phyloP scores from a whole-genome alignment of 2,888 invertebrate species.

The Hipparchia semele region DNA sequence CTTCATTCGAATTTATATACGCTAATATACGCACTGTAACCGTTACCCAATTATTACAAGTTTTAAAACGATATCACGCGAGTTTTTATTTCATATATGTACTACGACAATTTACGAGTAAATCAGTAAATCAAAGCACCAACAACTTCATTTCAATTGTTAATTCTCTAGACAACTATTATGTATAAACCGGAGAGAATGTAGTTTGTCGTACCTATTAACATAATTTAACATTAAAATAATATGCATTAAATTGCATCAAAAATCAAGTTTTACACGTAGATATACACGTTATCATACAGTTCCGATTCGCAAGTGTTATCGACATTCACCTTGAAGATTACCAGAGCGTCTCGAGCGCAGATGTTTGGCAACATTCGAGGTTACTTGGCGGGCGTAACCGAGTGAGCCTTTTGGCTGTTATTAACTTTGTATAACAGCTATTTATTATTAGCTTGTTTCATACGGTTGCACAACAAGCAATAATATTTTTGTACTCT shows the following conservation, averaged over 20 bases:
- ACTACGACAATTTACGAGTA: too few relatives aligned
- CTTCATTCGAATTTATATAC: too few relatives aligned
- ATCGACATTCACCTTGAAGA: constrained; percentile 63
- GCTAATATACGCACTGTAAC: too few relatives aligned
- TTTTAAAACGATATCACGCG: too few relatives aligned
- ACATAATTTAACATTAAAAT: not conserved
- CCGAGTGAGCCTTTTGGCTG: constrained; percentile 19
- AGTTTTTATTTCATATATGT: too few relatives aligned
- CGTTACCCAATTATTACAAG: too few relatives aligned
- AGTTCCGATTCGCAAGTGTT: constrained; percentile 30
- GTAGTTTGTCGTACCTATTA: not conserved
- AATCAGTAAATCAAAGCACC: too few relatives aligned
- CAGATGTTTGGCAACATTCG: constrained; percentile 71
- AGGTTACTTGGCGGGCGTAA: constrained; percentile 49
- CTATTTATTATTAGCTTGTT: constrained; percentile 9
- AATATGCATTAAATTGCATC: not conserved
- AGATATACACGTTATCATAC: constrained; percentile 1
- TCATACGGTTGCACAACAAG: not conserved
- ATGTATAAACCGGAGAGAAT: not conserved
- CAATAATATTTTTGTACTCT: not conserved
- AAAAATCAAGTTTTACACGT: constrained; percentile 11
- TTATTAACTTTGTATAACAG: constrained; percentile 23
- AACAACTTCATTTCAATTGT: too few relatives aligned
- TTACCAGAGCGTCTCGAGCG: constrained; percentile 74
- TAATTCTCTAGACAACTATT: too few relatives aligned